These are phyloP conservation scores for Catamblyrhynchus diadema DNA, from an alignment of 2,797 vertebrate species.

Conservation along the genomic window DNA sequence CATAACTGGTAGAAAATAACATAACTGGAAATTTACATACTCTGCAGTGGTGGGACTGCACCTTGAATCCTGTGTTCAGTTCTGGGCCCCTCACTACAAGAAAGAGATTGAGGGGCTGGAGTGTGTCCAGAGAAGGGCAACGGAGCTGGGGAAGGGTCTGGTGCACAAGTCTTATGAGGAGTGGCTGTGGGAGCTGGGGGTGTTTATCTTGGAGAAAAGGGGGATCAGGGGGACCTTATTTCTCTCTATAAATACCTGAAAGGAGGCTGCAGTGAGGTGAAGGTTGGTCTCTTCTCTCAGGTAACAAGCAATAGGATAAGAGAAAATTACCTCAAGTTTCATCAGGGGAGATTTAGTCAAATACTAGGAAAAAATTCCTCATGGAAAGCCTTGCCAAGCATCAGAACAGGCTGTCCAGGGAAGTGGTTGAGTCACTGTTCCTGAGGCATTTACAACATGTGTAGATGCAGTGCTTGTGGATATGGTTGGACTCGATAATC, in stretches of 20 bases:
- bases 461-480: background rate
- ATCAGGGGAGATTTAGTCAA: background rate
- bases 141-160: accelerated
- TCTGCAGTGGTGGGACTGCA: background rate
- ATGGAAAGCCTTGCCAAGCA: background rate
- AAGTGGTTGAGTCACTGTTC: background rate
- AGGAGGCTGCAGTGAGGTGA: accelerated
- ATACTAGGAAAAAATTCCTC: background rate
- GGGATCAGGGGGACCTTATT: background rate
- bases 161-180: accelerated
- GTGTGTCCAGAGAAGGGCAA: accelerated
- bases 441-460: background rate
- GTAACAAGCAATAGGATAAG: background rate
- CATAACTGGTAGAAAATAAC: background rate
- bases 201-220: background rate
- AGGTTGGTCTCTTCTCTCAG: accelerated
- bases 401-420: background rate
- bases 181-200: accelerated
- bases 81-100: accelerated
- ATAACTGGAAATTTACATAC: background rate
- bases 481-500: accelerated
- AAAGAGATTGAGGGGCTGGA: accelerated
- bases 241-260: background rate
- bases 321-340: background rate
- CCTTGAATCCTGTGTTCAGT: accelerated